Conservation (phyloP, 2,113 vertebrate species). For the Ameiurus melas region DNA sequence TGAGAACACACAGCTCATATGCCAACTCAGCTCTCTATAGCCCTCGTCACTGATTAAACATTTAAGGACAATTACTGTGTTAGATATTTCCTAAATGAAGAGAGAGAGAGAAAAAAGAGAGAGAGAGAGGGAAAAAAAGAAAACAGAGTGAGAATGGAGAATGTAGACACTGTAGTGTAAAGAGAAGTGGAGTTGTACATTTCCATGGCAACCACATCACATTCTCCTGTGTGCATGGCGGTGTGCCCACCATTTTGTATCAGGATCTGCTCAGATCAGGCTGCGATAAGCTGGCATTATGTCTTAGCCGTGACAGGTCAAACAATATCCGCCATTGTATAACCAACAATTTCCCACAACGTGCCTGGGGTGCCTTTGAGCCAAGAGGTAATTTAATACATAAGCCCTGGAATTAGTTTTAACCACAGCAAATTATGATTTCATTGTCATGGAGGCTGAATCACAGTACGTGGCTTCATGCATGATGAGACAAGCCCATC, state of each 20-base stretch:
- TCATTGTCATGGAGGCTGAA: constrained; percentile 54
- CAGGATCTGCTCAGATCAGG: constrained; percentile 31
- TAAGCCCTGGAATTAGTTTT: constrained; percentile 51
- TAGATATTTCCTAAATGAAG: constrained; percentile 36
- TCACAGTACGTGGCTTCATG: constrained; percentile 46
- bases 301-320: constrained; percentile 26
- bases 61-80: constrained; percentile 41
- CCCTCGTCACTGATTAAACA: constrained; percentile 47
- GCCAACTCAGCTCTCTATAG: constrained; percentile 19
- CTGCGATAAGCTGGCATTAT: constrained; percentile 41
- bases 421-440: constrained; percentile 57
- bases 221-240: constrained; percentile 1
- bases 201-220: constrained; percentile 56
- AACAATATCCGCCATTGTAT: constrained; percentile 39
- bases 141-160: constrained; percentile 28
- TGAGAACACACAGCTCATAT: constrained; percentile 30
- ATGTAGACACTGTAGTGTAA: constrained; percentile 28
- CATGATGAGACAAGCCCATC: constrained; percentile 51
- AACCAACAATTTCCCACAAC: constrained; percentile 41
- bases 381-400: constrained; percentile 52
- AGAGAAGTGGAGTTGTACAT: constrained; percentile 41
- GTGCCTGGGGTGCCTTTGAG: constrained; percentile 48
- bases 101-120: constrained; percentile 26
- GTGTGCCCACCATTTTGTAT: constrained; percentile 54
- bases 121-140: constrained; percentile 4